Percentiles rank a stretch among this genome's conserved stretches.
phyloP scores from a whole-genome alignment of 2,888 invertebrate species.

The Ormyrus thymus region DNA sequence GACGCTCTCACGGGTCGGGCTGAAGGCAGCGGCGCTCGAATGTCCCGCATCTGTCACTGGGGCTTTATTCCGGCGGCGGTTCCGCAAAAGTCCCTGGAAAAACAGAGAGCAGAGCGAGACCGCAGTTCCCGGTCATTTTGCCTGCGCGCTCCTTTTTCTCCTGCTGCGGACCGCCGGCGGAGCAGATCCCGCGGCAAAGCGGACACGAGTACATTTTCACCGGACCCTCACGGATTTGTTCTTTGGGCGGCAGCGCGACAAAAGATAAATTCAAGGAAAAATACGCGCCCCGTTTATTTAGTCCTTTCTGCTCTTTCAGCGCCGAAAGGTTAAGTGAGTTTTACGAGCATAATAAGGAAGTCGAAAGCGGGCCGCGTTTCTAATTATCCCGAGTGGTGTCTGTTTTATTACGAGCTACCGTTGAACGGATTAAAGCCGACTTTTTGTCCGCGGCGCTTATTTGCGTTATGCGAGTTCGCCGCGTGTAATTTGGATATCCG shows the following conservation, averaged over 20 bases:
- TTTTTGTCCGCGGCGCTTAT: slow-evolving; percentile 38
- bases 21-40: slow-evolving; percentile 61
- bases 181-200: slow-evolving; percentile 51
- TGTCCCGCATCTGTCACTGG: slow-evolving; percentile 71
- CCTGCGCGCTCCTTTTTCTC: slow-evolving; percentile 30
- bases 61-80: slow-evolving; percentile 63
- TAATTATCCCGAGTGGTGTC: slow-evolving; percentile 43
- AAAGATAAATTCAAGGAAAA: slow-evolving; percentile 31
- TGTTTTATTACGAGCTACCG: slow-evolving; percentile 42
- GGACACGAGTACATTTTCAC: slow-evolving; percentile 52
- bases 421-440: slow-evolving; percentile 50
- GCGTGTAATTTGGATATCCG: slow-evolving; percentile 42
- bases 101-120: slow-evolving; percentile 49
- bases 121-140: slow-evolving; percentile 4
- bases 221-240: slow-evolving; percentile 45
- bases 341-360: slow-evolving; percentile 47
- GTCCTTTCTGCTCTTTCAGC: neutral
- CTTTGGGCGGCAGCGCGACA: neutral
- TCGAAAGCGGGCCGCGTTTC: slow-evolving; percentile 28
- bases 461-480: slow-evolving; percentile 32
- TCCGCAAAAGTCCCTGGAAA: slow-evolving; percentile 54
- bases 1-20: slow-evolving; percentile 54
- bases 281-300: slow-evolving; percentile 13
- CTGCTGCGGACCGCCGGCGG: neutral
- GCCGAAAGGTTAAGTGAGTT: slow-evolving; percentile 37